A percentile compares a stretch with the other conserved stretches of the same genome.
These are phyloP conservation scores for Clanis bilineata DNA, from an alignment of 2,888 invertebrate species.

Conservation along the genomic window DNA sequence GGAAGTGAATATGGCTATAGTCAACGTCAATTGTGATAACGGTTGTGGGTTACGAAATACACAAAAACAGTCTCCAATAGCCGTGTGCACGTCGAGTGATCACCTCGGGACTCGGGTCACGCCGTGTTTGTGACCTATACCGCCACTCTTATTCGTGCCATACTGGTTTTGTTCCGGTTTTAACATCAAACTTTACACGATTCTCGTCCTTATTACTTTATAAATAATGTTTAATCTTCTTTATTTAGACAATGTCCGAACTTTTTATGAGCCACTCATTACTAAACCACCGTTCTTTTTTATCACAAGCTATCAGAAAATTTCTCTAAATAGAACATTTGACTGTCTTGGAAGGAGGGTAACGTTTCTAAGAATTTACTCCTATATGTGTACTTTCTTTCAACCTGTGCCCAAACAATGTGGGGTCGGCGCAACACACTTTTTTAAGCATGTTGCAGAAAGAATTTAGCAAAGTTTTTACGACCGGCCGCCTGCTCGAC, in stretches of 20 bases:
- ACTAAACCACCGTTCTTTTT: constrained; percentile 13
- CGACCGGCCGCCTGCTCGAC: no score
- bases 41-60: constrained; percentile 53
- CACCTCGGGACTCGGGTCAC: constrained; percentile 61
- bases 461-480: no score
- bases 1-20: constrained; percentile 17
- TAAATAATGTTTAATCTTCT: constrained; percentile 42
- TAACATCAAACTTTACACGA: constrained; percentile 30
- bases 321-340: not conserved
- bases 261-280: constrained; percentile 49
- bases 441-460: no score
- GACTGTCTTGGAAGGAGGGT: no score
- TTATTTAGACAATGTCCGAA: constrained; percentile 33
- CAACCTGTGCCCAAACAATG: no score
- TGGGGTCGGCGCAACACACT: no score
- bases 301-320: constrained; percentile 1
- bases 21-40: constrained; percentile 26
- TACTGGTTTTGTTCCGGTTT: constrained; percentile 65
- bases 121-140: constrained; percentile 69
- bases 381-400: not conserved
- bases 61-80: constrained; percentile 46
- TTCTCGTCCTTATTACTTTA: constrained; percentile 42
- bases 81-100: constrained; percentile 49
- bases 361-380: not conserved
- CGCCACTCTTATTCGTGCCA: constrained; percentile 61